A percentile compares a stretch with the other conserved stretches of the same genome.
phyloP scores from a whole-genome alignment of 2,113 vertebrate genomes.

The Todiramphus chloris region DNA sequence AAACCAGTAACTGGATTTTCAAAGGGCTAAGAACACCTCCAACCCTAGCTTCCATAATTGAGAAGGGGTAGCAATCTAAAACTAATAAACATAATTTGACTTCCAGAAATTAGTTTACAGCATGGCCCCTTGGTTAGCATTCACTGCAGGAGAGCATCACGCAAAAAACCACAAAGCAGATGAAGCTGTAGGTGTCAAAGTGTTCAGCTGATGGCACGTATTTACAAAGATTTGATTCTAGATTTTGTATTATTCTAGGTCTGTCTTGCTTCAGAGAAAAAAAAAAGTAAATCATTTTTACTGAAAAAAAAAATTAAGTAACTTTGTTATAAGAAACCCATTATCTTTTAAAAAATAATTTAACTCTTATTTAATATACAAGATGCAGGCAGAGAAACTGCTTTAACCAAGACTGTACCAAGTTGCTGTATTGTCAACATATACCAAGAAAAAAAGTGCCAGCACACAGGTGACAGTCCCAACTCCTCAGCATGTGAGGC shows the following conservation, averaged over 20 bases:
- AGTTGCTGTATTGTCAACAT: background rate
- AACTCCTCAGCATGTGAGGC: background rate
- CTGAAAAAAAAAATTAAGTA: background rate
- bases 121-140: background rate
- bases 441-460: background rate
- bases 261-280: background rate
- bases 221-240: background rate
- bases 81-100: background rate
- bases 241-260: background rate
- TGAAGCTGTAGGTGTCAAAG: too few species aligned
- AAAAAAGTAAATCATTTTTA: background rate
- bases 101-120: background rate
- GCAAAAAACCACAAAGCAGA: background rate
- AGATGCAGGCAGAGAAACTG: background rate
- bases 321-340: background rate
- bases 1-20: background rate
- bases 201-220: background rate
- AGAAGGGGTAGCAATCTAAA: background rate
- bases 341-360: background rate
- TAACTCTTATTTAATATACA: background rate
- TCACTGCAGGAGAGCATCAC: background rate
- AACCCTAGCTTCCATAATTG: accelerated
- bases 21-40: background rate
- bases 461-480: background rate
- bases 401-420: background rate